Evolutionary conservation across 2,888 invertebrate species (phyloP).

Genomic region (Caenorhabditis doughertyi): DNA sequence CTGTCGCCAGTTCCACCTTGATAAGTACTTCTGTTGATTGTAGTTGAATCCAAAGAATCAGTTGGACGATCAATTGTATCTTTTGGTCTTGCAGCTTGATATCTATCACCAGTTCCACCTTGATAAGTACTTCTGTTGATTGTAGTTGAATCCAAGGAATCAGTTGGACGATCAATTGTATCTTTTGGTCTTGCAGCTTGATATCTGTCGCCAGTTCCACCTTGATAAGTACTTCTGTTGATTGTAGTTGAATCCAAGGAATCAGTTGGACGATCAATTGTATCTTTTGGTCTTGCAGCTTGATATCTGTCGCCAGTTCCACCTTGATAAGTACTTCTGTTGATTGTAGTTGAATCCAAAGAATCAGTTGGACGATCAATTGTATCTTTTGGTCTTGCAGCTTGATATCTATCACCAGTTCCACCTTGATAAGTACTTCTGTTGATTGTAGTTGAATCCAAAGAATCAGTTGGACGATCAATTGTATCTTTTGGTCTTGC

Average conservation of each 20-base stretch:
- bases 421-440: slow-evolving; percentile 31
- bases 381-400: slow-evolving; percentile 20
- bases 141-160: slow-evolving; percentile 35
- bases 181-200: slow-evolving; percentile 43
- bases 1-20: slow-evolving; percentile 47
- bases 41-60: slow-evolving; percentile 35
- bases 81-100: slow-evolving; percentile 34
- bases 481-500: slow-evolving; percentile 21
- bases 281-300: slow-evolving; percentile 39
- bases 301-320: slow-evolving; percentile 41
- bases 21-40: slow-evolving; percentile 49
- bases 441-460: slow-evolving; percentile 26
- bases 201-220: slow-evolving; percentile 39
- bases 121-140: slow-evolving; percentile 48
- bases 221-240: slow-evolving; percentile 50
- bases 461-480: slow-evolving; percentile 6
- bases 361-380: slow-evolving; percentile 15
- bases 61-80: slow-evolving; percentile 34
- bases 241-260: slow-evolving; percentile 34
- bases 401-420: slow-evolving; percentile 14
- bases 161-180: slow-evolving; percentile 29
- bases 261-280: slow-evolving; percentile 34
- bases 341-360: slow-evolving; percentile 20
- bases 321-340: slow-evolving; percentile 41
- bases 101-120: slow-evolving; percentile 48